These are phyloP conservation scores for Muscicapa adusta DNA, from an alignment of 2,113 vertebrate species.

Conservation along the genomic window DNA sequence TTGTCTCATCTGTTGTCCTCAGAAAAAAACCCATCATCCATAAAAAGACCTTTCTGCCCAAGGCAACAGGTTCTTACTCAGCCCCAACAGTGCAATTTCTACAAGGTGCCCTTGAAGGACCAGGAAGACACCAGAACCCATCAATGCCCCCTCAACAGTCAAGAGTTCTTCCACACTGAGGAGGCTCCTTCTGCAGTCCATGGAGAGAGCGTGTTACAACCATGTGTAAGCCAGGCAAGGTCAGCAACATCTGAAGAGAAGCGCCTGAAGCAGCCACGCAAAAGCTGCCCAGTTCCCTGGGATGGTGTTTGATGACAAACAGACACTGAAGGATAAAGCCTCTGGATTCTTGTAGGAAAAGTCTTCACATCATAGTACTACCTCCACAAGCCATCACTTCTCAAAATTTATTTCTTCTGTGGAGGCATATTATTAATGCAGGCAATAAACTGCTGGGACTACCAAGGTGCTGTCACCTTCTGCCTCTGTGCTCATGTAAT, in stretches of 20 bases:
- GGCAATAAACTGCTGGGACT: neutral
- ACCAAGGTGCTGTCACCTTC: neutral
- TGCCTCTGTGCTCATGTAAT: neutral
- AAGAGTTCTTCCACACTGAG: neutral
- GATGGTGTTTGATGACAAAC: neutral
- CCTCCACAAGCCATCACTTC: neutral
- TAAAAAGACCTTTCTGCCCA: neutral
- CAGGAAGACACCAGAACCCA: neutral
- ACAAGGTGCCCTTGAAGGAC: neutral
- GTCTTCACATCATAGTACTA: neutral
- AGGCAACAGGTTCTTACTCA: neutral
- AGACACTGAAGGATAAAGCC: neutral
- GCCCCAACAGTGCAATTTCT: neutral
- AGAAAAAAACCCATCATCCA: neutral
- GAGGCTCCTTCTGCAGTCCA: neutral
- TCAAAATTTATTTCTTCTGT: neutral
- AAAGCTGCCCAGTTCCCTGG: neutral
- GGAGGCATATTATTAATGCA: neutral
- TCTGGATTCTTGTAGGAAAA: neutral
- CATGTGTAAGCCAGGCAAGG: neutral
- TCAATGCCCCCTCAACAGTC: neutral
- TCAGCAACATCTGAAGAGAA: neutral
- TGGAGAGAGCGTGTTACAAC: rapidly evolving
- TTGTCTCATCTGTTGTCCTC: neutral
- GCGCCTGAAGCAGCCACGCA: neutral